Percentiles rank a stretch among this genome's conserved stretches.
phyloP scores from a whole-genome alignment of 2,888 invertebrate species.

The Tenthredo amoena region DNA sequence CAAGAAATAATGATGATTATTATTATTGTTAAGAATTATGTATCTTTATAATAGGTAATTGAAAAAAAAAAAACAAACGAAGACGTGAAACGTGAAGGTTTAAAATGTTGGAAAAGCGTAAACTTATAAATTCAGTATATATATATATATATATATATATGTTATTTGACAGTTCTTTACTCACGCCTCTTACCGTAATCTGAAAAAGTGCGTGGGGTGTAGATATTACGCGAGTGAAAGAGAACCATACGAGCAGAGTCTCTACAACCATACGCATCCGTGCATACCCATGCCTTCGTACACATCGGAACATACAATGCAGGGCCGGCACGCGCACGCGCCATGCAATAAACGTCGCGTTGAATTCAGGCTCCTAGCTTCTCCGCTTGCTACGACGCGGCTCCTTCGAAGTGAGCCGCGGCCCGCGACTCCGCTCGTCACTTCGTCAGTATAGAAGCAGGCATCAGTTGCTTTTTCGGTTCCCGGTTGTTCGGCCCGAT shows the following conservation, averaged over 20 bases:
- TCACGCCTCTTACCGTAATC: conserved; percentile 1
- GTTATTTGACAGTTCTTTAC: not conserved
- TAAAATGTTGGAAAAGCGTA: not conserved
- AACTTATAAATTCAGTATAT: not conserved
- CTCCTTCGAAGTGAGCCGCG: conserved; percentile 38
- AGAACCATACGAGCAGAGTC: not conserved
- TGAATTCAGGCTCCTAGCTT: conserved; percentile 14
- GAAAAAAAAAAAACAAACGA: not conserved
- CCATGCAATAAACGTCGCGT: conserved; percentile 7
- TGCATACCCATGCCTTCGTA: not conserved
- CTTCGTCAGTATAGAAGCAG: conserved; percentile 21
- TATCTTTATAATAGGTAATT: not conserved
- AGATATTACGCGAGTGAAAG: conserved; percentile 13
- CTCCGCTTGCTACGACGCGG: conserved; percentile 25
- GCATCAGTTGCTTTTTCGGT: conserved; percentile 25
- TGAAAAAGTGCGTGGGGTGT: conserved; percentile 1
- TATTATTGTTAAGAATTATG: not conserved
- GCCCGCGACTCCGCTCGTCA: conserved; percentile 23
- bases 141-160: not conserved
- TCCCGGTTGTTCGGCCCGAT: not conserved
- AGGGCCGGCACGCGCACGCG: conserved; percentile 14
- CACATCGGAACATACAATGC: not conserved
- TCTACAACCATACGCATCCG: not conserved
- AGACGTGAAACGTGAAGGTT: not conserved
- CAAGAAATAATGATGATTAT: not conserved